Percentiles rank a stretch among this genome's conserved stretches.
Conservation (phyloP, 1,140 invertebrate species). For the Spodoptera frugiperda region DNA sequence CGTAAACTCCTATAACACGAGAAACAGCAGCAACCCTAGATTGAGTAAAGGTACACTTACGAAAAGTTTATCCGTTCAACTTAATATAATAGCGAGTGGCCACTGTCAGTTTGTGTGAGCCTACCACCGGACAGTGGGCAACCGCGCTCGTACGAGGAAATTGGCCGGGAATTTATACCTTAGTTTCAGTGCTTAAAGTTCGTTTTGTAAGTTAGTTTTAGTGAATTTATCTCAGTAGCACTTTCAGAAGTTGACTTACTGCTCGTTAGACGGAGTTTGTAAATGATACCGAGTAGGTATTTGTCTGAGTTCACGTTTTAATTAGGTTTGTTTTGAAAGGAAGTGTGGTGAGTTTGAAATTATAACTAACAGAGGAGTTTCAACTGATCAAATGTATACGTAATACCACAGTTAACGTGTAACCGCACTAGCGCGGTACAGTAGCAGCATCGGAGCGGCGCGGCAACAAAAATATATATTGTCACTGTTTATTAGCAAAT, state of each 20-base stretch:
- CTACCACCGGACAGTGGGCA: constrained; percentile 7
- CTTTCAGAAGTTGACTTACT: background rate
- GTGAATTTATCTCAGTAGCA: constrained; percentile 17
- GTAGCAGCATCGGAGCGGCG: too few relatives aligned
- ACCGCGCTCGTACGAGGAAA: constrained; percentile 22
- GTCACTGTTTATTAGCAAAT: too few relatives aligned
- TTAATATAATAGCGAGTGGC: constrained; percentile 7
- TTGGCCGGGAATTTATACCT: constrained; percentile 1
- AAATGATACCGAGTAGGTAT: background rate
- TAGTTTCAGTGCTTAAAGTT: constrained; percentile 16
- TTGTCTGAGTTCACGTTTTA: background rate
- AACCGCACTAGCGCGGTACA: too few relatives aligned
- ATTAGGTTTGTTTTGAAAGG: background rate
- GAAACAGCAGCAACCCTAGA: background rate
- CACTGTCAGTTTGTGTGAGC: background rate
- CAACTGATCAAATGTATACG: too few relatives aligned
- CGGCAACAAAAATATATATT: too few relatives aligned
- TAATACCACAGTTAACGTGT: too few relatives aligned
- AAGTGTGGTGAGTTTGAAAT: too few relatives aligned
- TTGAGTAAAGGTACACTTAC: background rate
- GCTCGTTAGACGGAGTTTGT: background rate
- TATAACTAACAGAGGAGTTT: too few relatives aligned
- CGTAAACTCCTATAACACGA: background rate
- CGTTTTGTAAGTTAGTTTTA: constrained; percentile 23
- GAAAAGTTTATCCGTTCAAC: constrained; percentile 24